phyloP scores from a whole-genome alignment of 2,888 invertebrate species.

The Azorinus chamasolen region DNA sequence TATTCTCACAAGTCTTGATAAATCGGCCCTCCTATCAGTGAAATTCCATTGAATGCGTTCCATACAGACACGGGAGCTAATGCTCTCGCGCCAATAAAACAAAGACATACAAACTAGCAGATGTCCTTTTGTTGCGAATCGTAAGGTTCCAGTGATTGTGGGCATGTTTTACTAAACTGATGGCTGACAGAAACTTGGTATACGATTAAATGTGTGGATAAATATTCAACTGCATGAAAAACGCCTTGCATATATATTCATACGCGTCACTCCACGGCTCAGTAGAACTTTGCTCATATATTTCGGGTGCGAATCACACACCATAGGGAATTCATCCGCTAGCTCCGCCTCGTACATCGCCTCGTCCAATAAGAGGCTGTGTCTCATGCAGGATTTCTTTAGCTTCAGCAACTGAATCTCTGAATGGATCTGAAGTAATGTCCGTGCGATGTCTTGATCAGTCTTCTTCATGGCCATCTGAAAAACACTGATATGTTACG shows the following conservation, averaged over 20 bases:
- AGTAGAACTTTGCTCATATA: slow-evolving; percentile 34
- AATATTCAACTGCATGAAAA: slow-evolving; percentile 37
- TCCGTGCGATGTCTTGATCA: slow-evolving; percentile 43
- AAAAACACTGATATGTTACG: too few relatives aligned
- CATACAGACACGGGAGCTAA: too few relatives aligned
- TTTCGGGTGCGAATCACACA: slow-evolving; percentile 43
- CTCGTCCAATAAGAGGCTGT: slow-evolving; percentile 47
- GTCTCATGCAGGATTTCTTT: slow-evolving; percentile 34
- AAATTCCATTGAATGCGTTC: too few relatives aligned
- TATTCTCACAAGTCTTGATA: too few relatives aligned
- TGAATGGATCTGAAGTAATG: slow-evolving; percentile 25
- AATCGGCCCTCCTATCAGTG: too few relatives aligned
- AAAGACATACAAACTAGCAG: too few relatives aligned
- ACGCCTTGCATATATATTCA: slow-evolving; percentile 42
- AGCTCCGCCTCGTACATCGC: slow-evolving; percentile 44
- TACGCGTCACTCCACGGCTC: slow-evolving; percentile 42
- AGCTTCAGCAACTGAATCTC: slow-evolving; percentile 45
- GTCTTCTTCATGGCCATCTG: slow-evolving; percentile 34
- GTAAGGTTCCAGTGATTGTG: too few relatives aligned
- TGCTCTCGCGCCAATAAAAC: too few relatives aligned
- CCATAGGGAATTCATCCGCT: slow-evolving; percentile 38
- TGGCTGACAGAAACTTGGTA: too few relatives aligned
- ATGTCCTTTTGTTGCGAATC: too few relatives aligned
- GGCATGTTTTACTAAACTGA: too few relatives aligned
- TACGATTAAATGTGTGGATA: too few relatives aligned